These are phyloP conservation scores for Dromius quadrimaculatus DNA, from an alignment of 2,888 invertebrate species.

Conservation along the genomic window DNA sequence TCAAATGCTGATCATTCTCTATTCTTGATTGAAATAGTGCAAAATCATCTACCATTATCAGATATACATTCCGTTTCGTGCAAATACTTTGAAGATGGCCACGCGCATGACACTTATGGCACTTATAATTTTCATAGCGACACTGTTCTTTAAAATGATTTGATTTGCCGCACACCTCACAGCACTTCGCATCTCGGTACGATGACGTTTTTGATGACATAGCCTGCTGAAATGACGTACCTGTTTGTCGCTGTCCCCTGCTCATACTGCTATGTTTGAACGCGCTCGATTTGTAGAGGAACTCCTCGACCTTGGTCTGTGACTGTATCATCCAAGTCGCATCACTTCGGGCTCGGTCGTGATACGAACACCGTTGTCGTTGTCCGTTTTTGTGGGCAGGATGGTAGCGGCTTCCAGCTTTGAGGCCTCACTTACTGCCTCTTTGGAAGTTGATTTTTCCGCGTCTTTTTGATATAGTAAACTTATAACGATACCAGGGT, in stretches of 20 bases:
- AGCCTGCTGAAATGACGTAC: conserved; percentile 1
- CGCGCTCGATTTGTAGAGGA: too few relatives aligned
- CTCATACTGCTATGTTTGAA: neutral
- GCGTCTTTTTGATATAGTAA: neutral
- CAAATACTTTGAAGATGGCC: conserved; percentile 3
- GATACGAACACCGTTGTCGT: neutral
- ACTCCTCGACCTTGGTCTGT: neutral
- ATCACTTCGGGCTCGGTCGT: neutral
- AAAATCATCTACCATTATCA: conserved; percentile 1
- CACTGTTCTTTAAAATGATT: neutral
- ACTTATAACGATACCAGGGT: neutral
- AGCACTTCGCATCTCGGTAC: neutral
- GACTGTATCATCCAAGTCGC: neutral
- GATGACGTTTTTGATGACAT: neutral
- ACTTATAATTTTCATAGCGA: conserved; percentile 9
- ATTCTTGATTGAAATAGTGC: neutral
- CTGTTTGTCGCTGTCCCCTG: neutral
- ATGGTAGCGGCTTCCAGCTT: conserved; percentile 7
- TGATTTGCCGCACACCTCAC: conserved; percentile 11
- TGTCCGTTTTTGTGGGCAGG: neutral
- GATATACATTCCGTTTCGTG: neutral
- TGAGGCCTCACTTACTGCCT: neutral
- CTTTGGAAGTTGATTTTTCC: neutral
- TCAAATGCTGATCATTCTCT: neutral
- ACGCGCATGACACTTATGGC: conserved; percentile 6